phyloP scores from a whole-genome alignment of 2,888 invertebrate genomes.

The Helobdella robusta region DNA sequence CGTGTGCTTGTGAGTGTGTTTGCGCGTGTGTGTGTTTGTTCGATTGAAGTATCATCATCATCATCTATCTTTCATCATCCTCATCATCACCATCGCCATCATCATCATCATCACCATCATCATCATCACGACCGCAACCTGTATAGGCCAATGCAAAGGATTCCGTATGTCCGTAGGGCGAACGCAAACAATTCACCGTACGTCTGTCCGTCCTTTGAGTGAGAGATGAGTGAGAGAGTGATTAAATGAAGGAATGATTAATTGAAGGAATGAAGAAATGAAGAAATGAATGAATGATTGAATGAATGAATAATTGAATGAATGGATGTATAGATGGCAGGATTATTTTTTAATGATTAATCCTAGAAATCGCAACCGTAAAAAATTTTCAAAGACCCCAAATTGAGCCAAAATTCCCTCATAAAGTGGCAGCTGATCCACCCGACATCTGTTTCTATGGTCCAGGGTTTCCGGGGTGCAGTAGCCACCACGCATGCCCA shows the following conservation, averaged over 20 bases:
- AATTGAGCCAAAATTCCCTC: conserved; percentile 65
- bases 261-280: not conserved
- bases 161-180: conserved; percentile 90
- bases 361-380: no score
- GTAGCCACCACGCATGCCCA: conserved; percentile 94
- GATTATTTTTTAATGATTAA: not conserved
- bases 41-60: not conserved
- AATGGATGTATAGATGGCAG: not conserved
- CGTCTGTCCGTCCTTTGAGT: conserved; percentile 75
- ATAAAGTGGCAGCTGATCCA: conserved; percentile 86
- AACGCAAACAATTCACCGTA: conserved; percentile 96
- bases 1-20: no score
- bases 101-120: conserved; percentile 21
- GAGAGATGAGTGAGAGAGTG: not conserved
- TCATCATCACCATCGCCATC: conserved; percentile 22
- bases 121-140: conserved; percentile 18
- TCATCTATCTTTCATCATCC: conserved; percentile 13
- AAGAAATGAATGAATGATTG: not conserved
- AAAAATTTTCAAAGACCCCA: not conserved
- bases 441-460: conserved; percentile 91
- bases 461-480: conserved; percentile 89
- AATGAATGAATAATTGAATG: not conserved
- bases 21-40: no score
- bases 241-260: not conserved
- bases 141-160: conserved; percentile 82